phyloP scores from a whole-genome alignment of 1,140 invertebrate species.

The Trinorchestia longiramus region DNA sequence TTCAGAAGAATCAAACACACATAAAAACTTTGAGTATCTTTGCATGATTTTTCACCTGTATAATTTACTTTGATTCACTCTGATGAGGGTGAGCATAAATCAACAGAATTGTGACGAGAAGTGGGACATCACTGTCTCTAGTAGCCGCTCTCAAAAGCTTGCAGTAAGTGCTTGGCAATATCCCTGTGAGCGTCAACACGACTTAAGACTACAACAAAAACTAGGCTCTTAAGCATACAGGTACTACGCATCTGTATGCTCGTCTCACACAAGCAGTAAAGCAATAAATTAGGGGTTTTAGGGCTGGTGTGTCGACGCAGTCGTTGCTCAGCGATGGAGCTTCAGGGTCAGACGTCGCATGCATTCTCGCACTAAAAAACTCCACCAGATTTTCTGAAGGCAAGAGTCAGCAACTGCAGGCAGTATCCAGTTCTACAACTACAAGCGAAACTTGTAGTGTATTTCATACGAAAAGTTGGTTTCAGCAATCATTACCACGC shows the following conservation, averaged over 20 bases:
- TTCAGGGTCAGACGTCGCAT: background rate
- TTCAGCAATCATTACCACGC: background rate
- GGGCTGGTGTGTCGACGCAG: background rate
- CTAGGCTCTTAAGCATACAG: background rate
- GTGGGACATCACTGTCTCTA: background rate
- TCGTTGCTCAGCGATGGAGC: background rate
- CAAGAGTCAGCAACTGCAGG: background rate
- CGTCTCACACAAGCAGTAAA: background rate
- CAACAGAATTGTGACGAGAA: background rate
- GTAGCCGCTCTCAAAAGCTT: background rate
- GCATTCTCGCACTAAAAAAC: background rate
- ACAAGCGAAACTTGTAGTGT: background rate
- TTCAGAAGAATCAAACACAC: background rate
- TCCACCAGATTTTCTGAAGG: background rate
- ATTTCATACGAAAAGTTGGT: background rate
- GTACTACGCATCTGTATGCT: background rate
- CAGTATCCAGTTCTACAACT: background rate
- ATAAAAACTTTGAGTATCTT: background rate
- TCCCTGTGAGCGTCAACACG: background rate
- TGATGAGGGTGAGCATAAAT: background rate
- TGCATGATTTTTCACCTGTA: background rate
- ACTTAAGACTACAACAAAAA: background rate
- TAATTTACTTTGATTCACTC: background rate
- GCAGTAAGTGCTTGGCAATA: background rate
- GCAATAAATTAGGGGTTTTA: slow-evolving; percentile 17